Conservation (phyloP, 2,797 vertebrate genomes). For the Schizopygopsis malacanthus region DNA sequence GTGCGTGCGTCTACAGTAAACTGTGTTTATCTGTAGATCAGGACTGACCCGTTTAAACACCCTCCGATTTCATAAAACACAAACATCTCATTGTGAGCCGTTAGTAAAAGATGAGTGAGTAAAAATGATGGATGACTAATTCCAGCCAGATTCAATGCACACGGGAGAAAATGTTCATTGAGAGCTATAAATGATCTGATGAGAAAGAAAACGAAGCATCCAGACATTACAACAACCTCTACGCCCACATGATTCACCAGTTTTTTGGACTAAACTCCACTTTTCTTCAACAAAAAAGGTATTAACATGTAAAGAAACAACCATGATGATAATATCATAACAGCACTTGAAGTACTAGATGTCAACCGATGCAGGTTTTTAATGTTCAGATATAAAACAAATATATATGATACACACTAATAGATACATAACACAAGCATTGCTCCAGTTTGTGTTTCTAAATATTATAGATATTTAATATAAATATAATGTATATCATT, state of each 20-base stretch:
- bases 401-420: background rate
- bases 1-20: slow-evolving; percentile 49
- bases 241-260: background rate
- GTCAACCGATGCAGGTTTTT: background rate
- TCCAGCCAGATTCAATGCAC: slow-evolving; percentile 13
- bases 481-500: too few species aligned
- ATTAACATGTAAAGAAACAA: background rate
- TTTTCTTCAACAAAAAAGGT: background rate
- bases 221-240: background rate
- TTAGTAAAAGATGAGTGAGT: background rate
- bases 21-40: background rate
- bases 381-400: background rate
- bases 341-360: background rate
- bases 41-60: background rate
- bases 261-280: background rate
- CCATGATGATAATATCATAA: background rate
- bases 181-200: background rate
- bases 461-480: too few species aligned
- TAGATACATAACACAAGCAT: background rate
- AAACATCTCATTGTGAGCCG: background rate
- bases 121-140: slow-evolving; percentile 23
- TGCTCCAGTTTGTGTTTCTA: too few species aligned
- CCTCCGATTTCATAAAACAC: slow-evolving; percentile 9
- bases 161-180: slow-evolving; percentile 8
- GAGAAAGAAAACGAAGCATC: background rate